Percentiles rank a stretch among this genome's conserved stretches.
Conservation (phyloP, 2,113 vertebrate genomes). For the Picathartes gymnocephalus region DNA sequence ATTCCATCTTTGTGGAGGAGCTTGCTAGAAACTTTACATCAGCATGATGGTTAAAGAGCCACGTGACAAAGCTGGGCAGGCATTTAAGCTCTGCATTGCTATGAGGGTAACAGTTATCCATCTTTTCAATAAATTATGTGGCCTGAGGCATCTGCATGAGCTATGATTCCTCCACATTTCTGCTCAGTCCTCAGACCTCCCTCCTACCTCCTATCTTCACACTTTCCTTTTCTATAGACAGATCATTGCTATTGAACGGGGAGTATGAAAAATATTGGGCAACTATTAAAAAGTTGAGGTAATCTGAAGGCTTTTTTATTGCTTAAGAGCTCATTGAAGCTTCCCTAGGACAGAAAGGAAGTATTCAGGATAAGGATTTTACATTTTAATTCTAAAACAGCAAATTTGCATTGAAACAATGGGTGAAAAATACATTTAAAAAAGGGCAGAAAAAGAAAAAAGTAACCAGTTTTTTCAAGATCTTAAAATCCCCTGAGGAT, state of each 20-base stretch:
- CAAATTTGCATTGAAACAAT: background rate
- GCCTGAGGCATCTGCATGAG: background rate
- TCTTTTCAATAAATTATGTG: background rate
- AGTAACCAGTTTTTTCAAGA: background rate
- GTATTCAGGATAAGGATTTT: background rate
- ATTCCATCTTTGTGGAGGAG: background rate
- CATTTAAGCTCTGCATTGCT: background rate
- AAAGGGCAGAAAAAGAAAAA: background rate
- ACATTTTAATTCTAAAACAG: background rate
- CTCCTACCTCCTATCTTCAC: background rate
- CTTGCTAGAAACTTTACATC: background rate
- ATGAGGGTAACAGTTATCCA: background rate
- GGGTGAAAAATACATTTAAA: background rate
- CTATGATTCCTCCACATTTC: background rate
- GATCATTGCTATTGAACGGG: background rate
- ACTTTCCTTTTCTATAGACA: background rate
- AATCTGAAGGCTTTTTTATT: background rate
- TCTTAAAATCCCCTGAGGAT: accelerated
- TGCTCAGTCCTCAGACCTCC: background rate
- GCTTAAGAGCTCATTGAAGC: background rate
- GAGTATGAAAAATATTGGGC: background rate
- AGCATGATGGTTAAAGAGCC: background rate
- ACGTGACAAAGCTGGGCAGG: background rate
- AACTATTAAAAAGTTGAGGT: background rate
- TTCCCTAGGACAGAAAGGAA: background rate